Percentiles rank a stretch among this genome's conserved stretches.
Evolutionary conservation across 2,797 vertebrate species (phyloP).

Genomic region (Crypturellus tataupa): DNA sequence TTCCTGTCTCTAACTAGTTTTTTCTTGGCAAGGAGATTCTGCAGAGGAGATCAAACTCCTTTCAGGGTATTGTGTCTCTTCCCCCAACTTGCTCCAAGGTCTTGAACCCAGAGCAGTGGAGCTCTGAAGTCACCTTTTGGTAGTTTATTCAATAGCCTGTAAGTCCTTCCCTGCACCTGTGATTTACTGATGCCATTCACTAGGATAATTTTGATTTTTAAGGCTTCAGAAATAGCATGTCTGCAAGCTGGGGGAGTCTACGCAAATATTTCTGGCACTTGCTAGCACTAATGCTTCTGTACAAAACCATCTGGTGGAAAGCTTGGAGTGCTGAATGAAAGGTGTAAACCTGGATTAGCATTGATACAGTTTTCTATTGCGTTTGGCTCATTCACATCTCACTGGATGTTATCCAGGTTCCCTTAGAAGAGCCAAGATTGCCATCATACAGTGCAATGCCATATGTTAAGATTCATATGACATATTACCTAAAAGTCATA

Average conservation of each 20-base stretch:
- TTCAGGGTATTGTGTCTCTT: no score
- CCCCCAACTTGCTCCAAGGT: background rate
- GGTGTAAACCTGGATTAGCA: conserved; percentile 84
- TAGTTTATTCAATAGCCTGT: conserved; percentile 22
- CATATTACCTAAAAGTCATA: conserved; percentile 84
- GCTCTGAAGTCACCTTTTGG: background rate
- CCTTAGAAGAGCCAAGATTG: conserved; percentile 81
- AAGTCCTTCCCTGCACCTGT: background rate
- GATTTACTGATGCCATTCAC: conserved; percentile 25
- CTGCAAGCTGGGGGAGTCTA: conserved; percentile 66
- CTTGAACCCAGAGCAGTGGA: background rate
- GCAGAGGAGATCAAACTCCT: background rate
- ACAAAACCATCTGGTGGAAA: conserved; percentile 80
- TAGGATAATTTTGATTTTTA: conserved; percentile 20
- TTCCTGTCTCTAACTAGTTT: background rate
- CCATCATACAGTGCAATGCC: conserved; percentile 80
- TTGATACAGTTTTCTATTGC: conserved; percentile 79
- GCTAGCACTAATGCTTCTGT: conserved; percentile 71
- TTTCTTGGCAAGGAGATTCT: background rate
- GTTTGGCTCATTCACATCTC: conserved; percentile 79
- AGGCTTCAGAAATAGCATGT: conserved; percentile 51
- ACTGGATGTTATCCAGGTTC: conserved; percentile 83
- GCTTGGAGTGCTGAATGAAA: conserved; percentile 78
- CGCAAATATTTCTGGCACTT: conserved; percentile 75
- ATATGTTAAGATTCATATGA: conserved; percentile 86